These are phyloP conservation scores for Pilophorus perplexus DNA, from an alignment of 2,888 invertebrate species.

Conservation along the genomic window DNA sequence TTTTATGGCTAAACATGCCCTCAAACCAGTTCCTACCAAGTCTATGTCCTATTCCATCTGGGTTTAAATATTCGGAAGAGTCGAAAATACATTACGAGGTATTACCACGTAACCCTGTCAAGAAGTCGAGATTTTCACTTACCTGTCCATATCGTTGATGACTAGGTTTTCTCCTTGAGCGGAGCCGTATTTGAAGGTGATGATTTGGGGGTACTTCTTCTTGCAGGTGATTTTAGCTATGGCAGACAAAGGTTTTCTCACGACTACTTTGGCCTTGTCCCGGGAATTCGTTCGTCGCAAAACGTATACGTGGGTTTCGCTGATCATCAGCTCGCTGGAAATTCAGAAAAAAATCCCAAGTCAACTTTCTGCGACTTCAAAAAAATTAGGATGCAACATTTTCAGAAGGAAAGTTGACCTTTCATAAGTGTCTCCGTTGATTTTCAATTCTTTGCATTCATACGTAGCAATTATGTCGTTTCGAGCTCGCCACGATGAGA, in stretches of 20 bases:
- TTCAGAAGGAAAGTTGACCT: constrained; percentile 53
- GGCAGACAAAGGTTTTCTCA: constrained; percentile 80
- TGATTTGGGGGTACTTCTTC: constrained; percentile 90
- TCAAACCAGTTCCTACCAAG: background rate
- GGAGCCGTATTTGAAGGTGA: constrained; percentile 94
- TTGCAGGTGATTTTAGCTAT: constrained; percentile 97
- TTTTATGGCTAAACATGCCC: background rate
- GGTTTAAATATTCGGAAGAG: background rate
- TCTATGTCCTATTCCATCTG: background rate
- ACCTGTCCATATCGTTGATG: constrained; percentile 82
- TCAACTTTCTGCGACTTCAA: background rate
- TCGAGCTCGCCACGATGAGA: constrained; percentile 77
- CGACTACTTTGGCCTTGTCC: constrained; percentile 80
- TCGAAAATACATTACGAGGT: background rate
- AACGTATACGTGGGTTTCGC: constrained; percentile 80
- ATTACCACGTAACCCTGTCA: background rate
- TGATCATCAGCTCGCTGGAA: constrained; percentile 83
- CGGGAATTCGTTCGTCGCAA: constrained; percentile 74
- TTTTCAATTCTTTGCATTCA: constrained; percentile 87
- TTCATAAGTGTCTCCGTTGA: constrained; percentile 83
- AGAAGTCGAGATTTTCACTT: too few species aligned
- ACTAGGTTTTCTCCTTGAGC: constrained; percentile 70
- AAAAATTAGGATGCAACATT: background rate
- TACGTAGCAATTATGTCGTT: constrained; percentile 82
- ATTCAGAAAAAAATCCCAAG: constrained; percentile 46